Conservation (phyloP, 2,113 vertebrate genomes). For the Mohoua ochrocephala region DNA sequence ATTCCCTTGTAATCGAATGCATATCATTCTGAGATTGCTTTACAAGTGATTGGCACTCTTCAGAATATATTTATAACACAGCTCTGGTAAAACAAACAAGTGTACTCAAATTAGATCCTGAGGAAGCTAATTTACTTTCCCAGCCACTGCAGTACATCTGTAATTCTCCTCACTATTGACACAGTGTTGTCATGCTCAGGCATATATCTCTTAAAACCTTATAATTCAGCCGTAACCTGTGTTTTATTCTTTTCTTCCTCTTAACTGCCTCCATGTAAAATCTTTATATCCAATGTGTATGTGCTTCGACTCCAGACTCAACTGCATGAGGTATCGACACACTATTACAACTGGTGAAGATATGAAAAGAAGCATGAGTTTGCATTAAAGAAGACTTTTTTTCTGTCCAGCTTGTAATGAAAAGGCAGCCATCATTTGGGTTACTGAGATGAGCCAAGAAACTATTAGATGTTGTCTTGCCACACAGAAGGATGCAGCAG, state of each 20-base stretch:
- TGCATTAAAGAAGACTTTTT: background rate
- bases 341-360: background rate
- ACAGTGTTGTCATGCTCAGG: background rate
- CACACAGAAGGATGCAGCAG: background rate
- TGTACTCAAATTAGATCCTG: constrained; percentile 9
- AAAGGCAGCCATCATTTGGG: background rate
- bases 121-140: constrained; percentile 37
- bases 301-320: background rate
- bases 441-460: background rate
- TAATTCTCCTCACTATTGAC: constrained; percentile 11
- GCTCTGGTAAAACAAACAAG: constrained; percentile 34
- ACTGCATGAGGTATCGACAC: background rate
- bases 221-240: background rate
- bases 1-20: background rate
- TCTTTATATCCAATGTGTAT: background rate
- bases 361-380: background rate
- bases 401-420: background rate
- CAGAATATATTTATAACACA: constrained; percentile 37
- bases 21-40: constrained; percentile 10
- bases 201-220: background rate
- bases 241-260: background rate
- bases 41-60: constrained; percentile 46
- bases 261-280: background rate
- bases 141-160: background rate
- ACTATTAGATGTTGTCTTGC: background rate